phyloP scores from a whole-genome alignment of 2,113 vertebrate species.

The Thamnaconus septentrionalis region DNA sequence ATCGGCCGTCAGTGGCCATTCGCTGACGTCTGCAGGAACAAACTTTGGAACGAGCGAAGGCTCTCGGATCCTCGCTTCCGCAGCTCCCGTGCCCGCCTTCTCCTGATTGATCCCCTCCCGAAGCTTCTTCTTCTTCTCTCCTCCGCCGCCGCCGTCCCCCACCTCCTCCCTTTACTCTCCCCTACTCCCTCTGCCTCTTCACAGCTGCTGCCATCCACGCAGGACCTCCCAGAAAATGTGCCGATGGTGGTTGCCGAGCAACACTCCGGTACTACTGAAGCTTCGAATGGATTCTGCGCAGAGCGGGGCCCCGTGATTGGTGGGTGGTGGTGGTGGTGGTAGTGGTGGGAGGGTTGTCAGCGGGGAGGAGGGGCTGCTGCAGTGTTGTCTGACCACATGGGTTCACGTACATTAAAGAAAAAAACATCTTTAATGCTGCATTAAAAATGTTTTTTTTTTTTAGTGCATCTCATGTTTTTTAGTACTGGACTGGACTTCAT shows the following conservation, averaged over 20 bases:
- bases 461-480: no score
- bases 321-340: neutral
- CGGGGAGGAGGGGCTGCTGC: conserved; percentile 63
- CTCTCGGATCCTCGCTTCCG: conserved; percentile 3
- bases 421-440: no score
- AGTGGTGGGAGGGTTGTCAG: neutral
- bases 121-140: conserved; percentile 17
- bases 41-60: conserved; percentile 49
- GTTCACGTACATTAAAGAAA: conserved; percentile 27
- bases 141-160: conserved; percentile 35
- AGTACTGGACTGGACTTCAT: no score
- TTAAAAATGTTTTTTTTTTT: no score
- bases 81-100: conserved; percentile 8
- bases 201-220: conserved; percentile 66
- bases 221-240: conserved; percentile 74
- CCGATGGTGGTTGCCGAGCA: conserved; percentile 75
- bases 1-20: conserved; percentile 21
- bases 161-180: conserved; percentile 20
- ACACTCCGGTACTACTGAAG: conserved; percentile 75
- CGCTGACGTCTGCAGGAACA: conserved; percentile 13
- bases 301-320: conserved; percentile 55
- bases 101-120: conserved; percentile 28
- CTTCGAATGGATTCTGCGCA: conserved; percentile 67
- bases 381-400: conserved; percentile 56
- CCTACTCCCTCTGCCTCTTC: neutral